A percentile compares a stretch with the other conserved stretches of the same genome.
Conservation (phyloP, 2,113 vertebrate species). For the Scolopax mira region DNA sequence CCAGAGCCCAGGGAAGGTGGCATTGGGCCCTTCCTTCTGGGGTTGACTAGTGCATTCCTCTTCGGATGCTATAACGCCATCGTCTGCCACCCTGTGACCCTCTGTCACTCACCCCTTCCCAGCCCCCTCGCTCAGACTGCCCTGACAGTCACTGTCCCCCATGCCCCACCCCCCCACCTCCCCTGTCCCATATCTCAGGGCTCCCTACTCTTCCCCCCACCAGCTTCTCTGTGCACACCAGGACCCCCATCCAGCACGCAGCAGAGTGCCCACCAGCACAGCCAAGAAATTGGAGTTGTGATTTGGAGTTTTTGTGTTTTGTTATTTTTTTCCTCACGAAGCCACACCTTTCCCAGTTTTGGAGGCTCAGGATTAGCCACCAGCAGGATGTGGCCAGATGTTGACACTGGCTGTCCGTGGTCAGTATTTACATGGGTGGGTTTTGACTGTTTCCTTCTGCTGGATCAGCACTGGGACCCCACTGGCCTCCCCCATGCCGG, state of each 20-base stretch:
- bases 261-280: neutral
- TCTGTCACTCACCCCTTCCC: neutral
- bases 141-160: neutral
- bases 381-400: neutral
- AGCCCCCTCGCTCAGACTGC: neutral
- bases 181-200: neutral
- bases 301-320: too few relatives aligned
- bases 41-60: neutral
- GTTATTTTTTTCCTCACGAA: neutral
- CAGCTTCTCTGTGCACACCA: neutral
- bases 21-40: neutral
- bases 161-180: neutral
- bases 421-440: fast-evolving
- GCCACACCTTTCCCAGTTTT: fast-evolving
- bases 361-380: neutral
- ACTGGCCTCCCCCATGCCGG: neutral
- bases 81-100: neutral
- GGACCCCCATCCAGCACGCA: neutral
- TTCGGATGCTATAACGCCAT: neutral
- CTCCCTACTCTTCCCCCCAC: neutral
- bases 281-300: neutral
- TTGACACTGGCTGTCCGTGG: neutral
- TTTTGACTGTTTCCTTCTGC: neutral
- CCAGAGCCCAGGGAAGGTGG: neutral
- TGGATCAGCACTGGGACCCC: neutral